Evolutionary conservation across 2,888 invertebrate genomes (phyloP).

Genomic region (Diabrotica balteata): DNA sequence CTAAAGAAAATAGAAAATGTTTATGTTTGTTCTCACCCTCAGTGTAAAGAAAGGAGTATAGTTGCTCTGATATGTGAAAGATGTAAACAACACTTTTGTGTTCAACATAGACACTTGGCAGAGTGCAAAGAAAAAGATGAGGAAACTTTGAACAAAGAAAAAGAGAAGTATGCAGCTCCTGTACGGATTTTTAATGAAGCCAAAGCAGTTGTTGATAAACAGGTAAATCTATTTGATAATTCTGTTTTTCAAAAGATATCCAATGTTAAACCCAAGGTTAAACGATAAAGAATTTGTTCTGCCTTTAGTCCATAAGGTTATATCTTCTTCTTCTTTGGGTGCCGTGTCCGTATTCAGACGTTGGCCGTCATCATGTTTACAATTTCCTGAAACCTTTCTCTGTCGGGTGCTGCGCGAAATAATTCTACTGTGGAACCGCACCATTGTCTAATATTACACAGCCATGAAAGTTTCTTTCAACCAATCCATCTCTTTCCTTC

Average conservation of each 20-base stretch:
- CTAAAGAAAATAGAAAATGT: constrained; percentile 50
- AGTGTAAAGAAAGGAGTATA: constrained; percentile 68
- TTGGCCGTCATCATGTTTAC: too few species aligned
- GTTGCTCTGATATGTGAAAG: constrained; percentile 71
- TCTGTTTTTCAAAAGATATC: neutral
- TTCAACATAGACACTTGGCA: constrained; percentile 67
- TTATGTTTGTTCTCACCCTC: constrained; percentile 65
- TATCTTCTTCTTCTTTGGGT: too few species aligned
- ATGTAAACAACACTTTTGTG: constrained; percentile 74
- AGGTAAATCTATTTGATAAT: constrained; percentile 57
- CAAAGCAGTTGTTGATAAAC: constrained; percentile 69
- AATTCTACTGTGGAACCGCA: too few species aligned
- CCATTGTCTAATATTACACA: too few species aligned
- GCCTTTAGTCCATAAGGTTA: too few species aligned
- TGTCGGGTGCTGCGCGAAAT: too few species aligned
- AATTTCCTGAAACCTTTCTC: too few species aligned
- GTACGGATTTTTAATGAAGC: constrained; percentile 69
- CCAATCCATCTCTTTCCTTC: too few species aligned
- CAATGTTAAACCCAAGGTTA: too few species aligned
- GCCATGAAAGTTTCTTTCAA: too few species aligned
- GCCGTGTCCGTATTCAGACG: too few species aligned
- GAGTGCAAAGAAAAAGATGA: constrained; percentile 58
- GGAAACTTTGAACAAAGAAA: constrained; percentile 64
- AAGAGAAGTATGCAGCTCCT: constrained; percentile 68
- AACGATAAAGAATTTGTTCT: too few species aligned